A percentile compares a stretch with the other conserved stretches of the same genome.
phyloP scores from a whole-genome alignment of 2,113 vertebrate species.

The Penelope pileata region DNA sequence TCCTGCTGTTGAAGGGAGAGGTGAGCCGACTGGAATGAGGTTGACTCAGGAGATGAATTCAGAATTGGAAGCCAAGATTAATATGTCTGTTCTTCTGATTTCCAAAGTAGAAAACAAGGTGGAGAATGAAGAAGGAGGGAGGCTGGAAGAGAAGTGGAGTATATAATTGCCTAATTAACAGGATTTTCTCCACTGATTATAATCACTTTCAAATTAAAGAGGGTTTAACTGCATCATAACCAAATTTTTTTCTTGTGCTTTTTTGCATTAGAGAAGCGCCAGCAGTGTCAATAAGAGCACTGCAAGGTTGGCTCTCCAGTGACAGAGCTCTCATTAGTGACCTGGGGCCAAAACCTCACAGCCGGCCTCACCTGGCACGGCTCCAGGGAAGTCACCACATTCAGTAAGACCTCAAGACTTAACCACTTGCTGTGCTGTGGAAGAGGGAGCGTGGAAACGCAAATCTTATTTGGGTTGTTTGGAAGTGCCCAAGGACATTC shows the following conservation, averaged over 20 bases:
- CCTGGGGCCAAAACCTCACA: conserved; percentile 32
- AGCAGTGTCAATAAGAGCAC: not conserved
- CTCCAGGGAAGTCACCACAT: conserved; percentile 34
- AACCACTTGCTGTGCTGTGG: not conserved
- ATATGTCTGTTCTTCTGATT: conserved; percentile 56
- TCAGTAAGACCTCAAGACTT: conserved; percentile 5
- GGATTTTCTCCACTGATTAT: conserved; percentile 71
- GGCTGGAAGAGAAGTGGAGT: conserved; percentile 60
- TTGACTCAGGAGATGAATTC: conserved; percentile 12
- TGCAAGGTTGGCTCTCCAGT: conserved; percentile 21
- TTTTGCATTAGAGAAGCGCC: not conserved
- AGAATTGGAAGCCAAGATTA: conserved; percentile 41
- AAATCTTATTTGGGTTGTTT: not conserved
- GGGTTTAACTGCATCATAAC: conserved; percentile 56
- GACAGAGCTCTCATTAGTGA: conserved; percentile 42
- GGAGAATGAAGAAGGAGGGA: conserved; percentile 56
- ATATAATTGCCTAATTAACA: conserved; percentile 75
- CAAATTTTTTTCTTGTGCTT: not conserved
- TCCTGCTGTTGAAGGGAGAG: conserved; percentile 29
- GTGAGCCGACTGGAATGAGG: conserved; percentile 28
- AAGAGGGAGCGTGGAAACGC: not conserved
- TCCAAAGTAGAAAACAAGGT: conserved; percentile 61
- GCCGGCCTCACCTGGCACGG: not conserved
- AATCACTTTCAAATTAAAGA: conserved; percentile 73
- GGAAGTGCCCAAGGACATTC: not conserved